These are phyloP conservation scores for Drosophila rhopaloa DNA, from an alignment of 1,140 invertebrate genomes.

Conservation along the genomic window DNA sequence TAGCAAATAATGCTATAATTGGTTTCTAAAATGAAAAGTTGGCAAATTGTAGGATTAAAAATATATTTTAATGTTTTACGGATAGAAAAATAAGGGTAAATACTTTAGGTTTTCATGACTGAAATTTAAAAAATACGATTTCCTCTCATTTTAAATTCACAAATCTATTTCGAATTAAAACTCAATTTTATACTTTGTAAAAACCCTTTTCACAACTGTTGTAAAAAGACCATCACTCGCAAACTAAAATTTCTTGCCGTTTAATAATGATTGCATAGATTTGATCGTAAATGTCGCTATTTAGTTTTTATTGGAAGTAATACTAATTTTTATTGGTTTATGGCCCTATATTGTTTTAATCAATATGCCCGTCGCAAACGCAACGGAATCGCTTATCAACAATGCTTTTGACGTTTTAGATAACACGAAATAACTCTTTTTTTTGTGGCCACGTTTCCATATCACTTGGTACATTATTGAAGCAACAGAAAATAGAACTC, in stretches of 20 bases:
- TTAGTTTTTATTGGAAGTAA: conserved; percentile 84
- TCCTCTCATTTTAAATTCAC: too few species aligned
- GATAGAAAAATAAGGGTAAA: neutral
- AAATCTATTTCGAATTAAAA: neutral
- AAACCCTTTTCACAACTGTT: neutral
- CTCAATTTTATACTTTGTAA: neutral
- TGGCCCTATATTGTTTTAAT: conserved; percentile 81
- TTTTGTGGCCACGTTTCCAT: conserved; percentile 48
- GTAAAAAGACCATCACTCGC: neutral
- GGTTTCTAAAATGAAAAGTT: neutral
- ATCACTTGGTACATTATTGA: conserved; percentile 51
- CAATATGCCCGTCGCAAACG: conserved; percentile 61
- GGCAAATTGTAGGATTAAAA: neutral
- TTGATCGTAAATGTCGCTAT: conserved; percentile 83
- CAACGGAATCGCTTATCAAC: conserved; percentile 63
- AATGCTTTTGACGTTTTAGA: conserved; percentile 54
- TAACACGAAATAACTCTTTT: conserved; percentile 31
- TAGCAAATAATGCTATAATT: conserved; percentile 3
- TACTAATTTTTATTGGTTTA: conserved; percentile 83
- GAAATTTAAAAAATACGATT: too few species aligned
- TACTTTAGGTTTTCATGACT: too few species aligned
- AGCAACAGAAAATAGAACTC: conserved; percentile 57
- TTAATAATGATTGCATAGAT: conserved; percentile 83
- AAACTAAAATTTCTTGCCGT: conserved; percentile 23
- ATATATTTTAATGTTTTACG: neutral